Evolutionary conservation across 35 echinoderm and acorn worm species (phyloP), one percentile per base, ranked within the genome.

Genomic region (Lytechinus pictus): DNA sequence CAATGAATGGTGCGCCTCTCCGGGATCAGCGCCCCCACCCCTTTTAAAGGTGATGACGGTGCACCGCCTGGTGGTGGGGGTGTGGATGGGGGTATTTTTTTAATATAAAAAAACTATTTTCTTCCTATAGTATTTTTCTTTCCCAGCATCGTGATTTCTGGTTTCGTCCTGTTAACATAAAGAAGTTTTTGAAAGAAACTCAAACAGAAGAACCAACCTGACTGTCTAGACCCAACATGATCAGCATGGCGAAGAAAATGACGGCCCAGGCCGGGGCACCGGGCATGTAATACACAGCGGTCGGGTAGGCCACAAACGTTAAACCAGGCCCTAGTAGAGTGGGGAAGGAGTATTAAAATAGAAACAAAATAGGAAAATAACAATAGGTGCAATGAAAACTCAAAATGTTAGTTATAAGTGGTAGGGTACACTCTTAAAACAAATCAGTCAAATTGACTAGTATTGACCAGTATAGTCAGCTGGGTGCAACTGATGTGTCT

Each of bases 171-270:
- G 8, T 79, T 79, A 79, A 79, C n/a, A 79, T 19, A 79, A 5
- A 27, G 66, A 79, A 2, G 66, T 79, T 6, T 79, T n/a, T 79
- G n/a, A 8, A 79, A 4, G 8, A 24, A 79, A 79, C 66, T 24
- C 21, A n/a, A 79, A 79, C 66, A 21, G n/a, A 79, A 21, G 11
- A 33, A 90, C 88, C 52, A 0, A 99, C 98, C 98, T 99, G 97
- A 52, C 95, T 97, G 57, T 99, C 95, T 86, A 99, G 57, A 89
- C 98, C 96, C 8, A 97, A 52, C 94, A 97, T 97, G 53, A 99
- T 94, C 95, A 97, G 94, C 96, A 97, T 97, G 52, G 96, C 53
- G 54, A 99, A 99, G 95, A 99, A 99, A 21, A 99, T 90, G 52
- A 99, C 95, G 54, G 98, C 89, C 95, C 97, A 99, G 27, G 96